Base-by-base conservation (phyloP, 2,113 vertebrate species). In the Neotragus pygmaeus region DNA sequence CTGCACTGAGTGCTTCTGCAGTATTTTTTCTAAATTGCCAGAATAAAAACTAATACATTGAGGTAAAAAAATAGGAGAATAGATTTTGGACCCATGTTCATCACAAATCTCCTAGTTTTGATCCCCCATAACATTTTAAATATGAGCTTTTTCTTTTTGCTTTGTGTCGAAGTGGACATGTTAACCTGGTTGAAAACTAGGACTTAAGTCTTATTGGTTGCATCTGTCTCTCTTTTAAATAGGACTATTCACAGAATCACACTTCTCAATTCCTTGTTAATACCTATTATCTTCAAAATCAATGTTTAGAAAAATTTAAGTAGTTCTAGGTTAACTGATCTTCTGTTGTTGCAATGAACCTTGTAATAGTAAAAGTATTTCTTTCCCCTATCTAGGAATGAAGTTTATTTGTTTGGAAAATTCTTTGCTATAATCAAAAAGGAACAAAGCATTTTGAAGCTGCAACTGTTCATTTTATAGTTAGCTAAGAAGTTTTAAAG, bases 331-430 rank as follows among this genome's bases (percentile, higher is more conserved):
- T 91, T 91, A 94, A 87, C 28, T 91, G 25, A 95, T 21, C 14
- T 88, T 87, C 43, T 88, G 25, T 89, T 81, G 25, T 49, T 89
- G 19, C 39, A 93, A 53, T 83, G 51, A 95, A 47, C 1, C 60
- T 70, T 86, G 9, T 36, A 77, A 90, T 1, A 39, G 23, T 64
- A 64, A 60, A 49, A 17, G 2, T 1, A 19, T 73, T 62, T 62
- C 53, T 60, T 88, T 73, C 12, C 55, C 1, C 27, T 45, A 19
- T 89, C 36, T 92, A 89, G 82, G 95, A 88, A 95, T 49, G 51
- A 73, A 57, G 10, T 91, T 91, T 95, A 78, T 86, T 60, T 89
- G 49, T 95, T 97, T 95, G 60, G 75, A 87, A 95, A 88, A 78
- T 96, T 96, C 21, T 94, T 92, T 86, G 36, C 62, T 78, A 3